These are phyloP conservation scores for Gasterosteus nipponicus DNA, from an alignment of 2,113 vertebrate genomes.

Conservation along the genomic window DNA sequence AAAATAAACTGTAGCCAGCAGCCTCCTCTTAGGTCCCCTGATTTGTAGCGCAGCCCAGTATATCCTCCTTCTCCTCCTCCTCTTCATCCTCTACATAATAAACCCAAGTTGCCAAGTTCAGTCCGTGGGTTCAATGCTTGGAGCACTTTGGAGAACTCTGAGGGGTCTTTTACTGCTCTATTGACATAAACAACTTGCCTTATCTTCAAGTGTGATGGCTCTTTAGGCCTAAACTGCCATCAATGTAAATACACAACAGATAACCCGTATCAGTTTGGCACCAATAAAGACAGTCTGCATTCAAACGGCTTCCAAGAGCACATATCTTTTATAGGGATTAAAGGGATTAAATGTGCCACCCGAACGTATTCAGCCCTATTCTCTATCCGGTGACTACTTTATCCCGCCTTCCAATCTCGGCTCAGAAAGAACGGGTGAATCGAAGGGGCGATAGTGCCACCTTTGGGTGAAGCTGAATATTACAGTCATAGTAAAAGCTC, in stretches of 20 bases:
- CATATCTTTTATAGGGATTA: constrained; percentile 72
- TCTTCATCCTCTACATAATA: constrained; percentile 48
- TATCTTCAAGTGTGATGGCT: constrained; percentile 69
- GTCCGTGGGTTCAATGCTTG: constrained; percentile 40
- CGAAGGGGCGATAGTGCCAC: constrained; percentile 76
- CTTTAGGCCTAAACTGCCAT: constrained; percentile 65
- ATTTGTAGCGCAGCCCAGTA: constrained; percentile 38
- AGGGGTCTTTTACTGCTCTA: constrained; percentile 63
- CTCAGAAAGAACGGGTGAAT: constrained; percentile 26
- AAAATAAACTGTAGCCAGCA: constrained; percentile 75
- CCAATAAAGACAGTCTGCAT: constrained; percentile 44
- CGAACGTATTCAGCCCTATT: constrained; percentile 55
- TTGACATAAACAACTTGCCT: constrained; percentile 71
- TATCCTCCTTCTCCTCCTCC: constrained; percentile 36
- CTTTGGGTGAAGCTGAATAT: constrained; percentile 64
- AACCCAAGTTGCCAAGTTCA: constrained; percentile 48
- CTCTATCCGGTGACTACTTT: constrained; percentile 52
- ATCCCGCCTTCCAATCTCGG: constrained; percentile 19
- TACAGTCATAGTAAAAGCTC: constrained; percentile 28
- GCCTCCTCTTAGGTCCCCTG: constrained; percentile 41
- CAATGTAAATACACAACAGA: constrained; percentile 75
- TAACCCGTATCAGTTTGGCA: constrained; percentile 73
- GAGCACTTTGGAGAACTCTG: constrained; percentile 44
- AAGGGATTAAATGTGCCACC: constrained; percentile 67
- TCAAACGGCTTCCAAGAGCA: constrained; percentile 43